Base-by-base conservation (phyloP, 2,888 invertebrate genomes). In the Tetranychus truncatus region DNA sequence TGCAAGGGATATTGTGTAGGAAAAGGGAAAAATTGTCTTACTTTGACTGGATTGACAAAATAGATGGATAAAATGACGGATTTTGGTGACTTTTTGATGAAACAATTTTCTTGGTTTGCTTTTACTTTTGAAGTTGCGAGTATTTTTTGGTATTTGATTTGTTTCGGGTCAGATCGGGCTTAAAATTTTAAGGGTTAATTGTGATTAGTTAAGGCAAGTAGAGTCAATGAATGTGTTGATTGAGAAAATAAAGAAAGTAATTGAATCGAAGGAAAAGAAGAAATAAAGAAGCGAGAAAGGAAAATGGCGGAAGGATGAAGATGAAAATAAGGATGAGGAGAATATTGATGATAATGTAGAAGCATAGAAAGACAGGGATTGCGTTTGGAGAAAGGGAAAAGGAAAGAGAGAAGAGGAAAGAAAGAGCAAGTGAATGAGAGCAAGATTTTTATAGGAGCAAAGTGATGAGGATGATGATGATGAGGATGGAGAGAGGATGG, bases 401-500 rank as follows among this genome's bases (percentile, higher is more conserved):
- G 34, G 69, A 69, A n/a, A 69, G 69, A n/a, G n/a, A 2, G 8
- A n/a, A 69, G 69, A 69, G 34, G n/a, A 24, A 24, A 0, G 8
- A 69, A n/a, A 69, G 69, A 69, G 21, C 69, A 69, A 69, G 69
- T 24, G 69, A 6, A 24, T 20, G 69, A 20, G n/a, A 69, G 69
- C 9, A 69, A n/a, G 69, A 69, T 20, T 24, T 24, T 69, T 69
- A 24, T 69, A 69, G 34, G 34, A 69, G 66, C 18, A 20, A 69
- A 24, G 34, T 24, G 34, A 20, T 69, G 21, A 24, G 69, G 69
- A 69, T 20, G 69, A 8, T 6, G n/a, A 69, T 46, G 46, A 46
- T 46, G 55, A 55, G 3, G 55, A 55, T 55, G 55, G 66, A 66
- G 20, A 66, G 66, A 55, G 55, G 55, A 55, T 55, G 55, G 55